Evolutionary conservation across 2,888 invertebrate genomes (phyloP).

Genomic region (Scrobipalpa atriplicella): DNA sequence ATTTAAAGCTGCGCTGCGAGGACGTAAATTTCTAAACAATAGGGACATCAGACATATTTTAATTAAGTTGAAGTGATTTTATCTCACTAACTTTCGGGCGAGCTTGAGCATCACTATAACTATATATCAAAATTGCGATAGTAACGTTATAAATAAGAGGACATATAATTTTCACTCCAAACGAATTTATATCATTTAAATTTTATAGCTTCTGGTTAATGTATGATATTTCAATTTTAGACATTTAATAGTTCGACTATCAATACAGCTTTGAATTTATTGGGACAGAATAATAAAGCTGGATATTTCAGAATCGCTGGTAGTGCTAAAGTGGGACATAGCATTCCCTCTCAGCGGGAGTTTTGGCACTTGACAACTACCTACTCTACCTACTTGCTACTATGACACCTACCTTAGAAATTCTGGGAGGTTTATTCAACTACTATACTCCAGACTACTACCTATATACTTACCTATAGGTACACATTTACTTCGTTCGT

Average conservation of each 20-base stretch:
- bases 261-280: conserved; percentile 7
- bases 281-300: conserved; percentile 4
- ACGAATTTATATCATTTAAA: background rate
- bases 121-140: background rate
- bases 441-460: no score
- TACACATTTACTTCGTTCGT: no score
- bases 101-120: no score
- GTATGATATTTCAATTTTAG: conserved; percentile 9
- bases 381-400: no score
- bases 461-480: no score
- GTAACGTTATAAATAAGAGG: background rate
- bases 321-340: conserved; percentile 36
- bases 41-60: no score
- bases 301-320: background rate
- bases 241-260: conserved; percentile 14
- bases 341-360: conserved; percentile 45
- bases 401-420: conserved; percentile 14
- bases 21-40: no score
- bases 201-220: background rate
- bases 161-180: background rate
- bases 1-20: no score
- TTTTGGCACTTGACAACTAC: conserved; percentile 37
- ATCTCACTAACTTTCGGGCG: no score
- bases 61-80: no score
- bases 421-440: no score